A percentile compares a stretch with the other conserved stretches of the same genome.
phyloP scores from a whole-genome alignment of 2,113 vertebrate species.

The Xiphias gladius region DNA sequence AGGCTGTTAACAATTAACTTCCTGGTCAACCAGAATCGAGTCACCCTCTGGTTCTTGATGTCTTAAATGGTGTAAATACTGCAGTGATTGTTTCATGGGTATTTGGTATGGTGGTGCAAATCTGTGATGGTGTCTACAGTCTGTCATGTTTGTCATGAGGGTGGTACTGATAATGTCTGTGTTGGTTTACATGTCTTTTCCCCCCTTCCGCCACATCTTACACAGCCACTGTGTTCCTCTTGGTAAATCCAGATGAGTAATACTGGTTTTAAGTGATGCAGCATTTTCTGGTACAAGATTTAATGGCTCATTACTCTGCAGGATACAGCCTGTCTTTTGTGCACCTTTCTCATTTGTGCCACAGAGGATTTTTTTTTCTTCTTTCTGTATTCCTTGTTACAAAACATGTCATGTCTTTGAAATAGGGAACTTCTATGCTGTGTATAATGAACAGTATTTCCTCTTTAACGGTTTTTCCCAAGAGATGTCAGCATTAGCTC shows the following conservation, averaged over 20 bases:
- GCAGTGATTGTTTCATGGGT: constrained; percentile 53
- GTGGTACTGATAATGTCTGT: constrained; percentile 51
- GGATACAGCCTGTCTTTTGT: constrained; percentile 19
- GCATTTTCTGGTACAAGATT: constrained; percentile 42
- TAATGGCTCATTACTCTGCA: constrained; percentile 43
- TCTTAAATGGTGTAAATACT: constrained; percentile 73
- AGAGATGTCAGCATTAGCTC: constrained; percentile 15
- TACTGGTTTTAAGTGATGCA: constrained; percentile 22
- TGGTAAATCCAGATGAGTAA: constrained; percentile 24
- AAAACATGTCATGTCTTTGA: constrained; percentile 23
- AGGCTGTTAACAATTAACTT: constrained; percentile 61
- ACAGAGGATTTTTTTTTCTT: constrained; percentile 4
- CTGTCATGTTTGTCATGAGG: constrained; percentile 54
- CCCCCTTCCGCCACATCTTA: constrained; percentile 32
- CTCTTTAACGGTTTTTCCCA: constrained; percentile 40
- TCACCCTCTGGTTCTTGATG: constrained; percentile 19
- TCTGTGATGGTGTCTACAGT: constrained; percentile 51
- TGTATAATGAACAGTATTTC: constrained; percentile 40
- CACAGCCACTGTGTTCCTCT: not conserved
- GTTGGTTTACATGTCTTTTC: constrained; percentile 51
- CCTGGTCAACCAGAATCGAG: constrained; percentile 24
- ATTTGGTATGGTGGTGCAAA: constrained; percentile 52
- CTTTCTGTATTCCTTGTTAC: constrained; percentile 29
- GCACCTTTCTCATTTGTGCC: constrained; percentile 35
- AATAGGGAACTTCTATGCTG: constrained; percentile 50